These are phyloP conservation scores for Helogale parvula DNA, from an alignment of 2,113 vertebrate species.

Conservation along the genomic window DNA sequence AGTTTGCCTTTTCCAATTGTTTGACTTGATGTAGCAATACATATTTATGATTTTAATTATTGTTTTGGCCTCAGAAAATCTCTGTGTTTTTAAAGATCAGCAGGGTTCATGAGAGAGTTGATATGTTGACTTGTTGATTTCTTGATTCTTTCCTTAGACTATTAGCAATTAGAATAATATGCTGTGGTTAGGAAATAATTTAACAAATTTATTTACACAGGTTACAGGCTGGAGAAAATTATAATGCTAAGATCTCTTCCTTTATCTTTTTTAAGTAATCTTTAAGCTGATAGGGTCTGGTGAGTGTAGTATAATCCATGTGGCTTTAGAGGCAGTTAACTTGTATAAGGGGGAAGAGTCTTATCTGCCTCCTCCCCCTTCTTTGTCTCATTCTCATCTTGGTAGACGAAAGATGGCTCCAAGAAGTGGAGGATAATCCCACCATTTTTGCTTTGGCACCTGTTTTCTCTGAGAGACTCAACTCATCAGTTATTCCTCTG, in stretches of 20 bases:
- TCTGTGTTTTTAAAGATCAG: conserved; percentile 62
- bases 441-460: neutral
- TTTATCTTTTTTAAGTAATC: neutral
- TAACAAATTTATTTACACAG: conserved; percentile 7
- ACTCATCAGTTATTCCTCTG: neutral
- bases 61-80: conserved; percentile 72
- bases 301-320: neutral
- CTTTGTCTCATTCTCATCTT: neutral
- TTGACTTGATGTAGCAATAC: conserved; percentile 68
- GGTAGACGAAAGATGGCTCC: neutral
- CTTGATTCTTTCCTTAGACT: conserved; percentile 33
- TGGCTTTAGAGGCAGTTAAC: neutral
- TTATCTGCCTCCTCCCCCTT: neutral
- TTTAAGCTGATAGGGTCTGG: neutral
- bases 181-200: neutral
- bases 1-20: conserved; percentile 70
- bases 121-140: conserved; percentile 59
- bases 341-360: neutral
- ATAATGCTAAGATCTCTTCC: neutral
- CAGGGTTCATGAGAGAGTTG: conserved; percentile 49
- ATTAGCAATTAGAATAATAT: conserved; percentile 53
- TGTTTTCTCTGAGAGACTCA: neutral
- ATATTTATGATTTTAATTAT: conserved; percentile 81
- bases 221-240: neutral
- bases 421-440: neutral